Base-by-base conservation (phyloP, 1,140 invertebrate genomes). In the Coboldia fuscipes region DNA sequence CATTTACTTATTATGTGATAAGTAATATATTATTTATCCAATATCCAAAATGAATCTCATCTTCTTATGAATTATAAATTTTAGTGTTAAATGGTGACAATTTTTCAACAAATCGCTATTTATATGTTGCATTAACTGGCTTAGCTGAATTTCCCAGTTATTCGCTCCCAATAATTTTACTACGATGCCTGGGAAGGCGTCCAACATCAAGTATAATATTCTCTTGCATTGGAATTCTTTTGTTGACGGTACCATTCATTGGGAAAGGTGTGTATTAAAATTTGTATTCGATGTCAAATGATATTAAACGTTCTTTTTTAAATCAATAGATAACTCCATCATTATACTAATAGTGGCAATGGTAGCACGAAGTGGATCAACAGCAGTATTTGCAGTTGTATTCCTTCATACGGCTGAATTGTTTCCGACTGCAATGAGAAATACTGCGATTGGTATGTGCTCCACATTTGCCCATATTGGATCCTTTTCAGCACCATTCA, bases 401-500 rank as follows among this genome's bases (percentile, higher is more conserved):
- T 71, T 70, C 18, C 50, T 75, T 2, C 70, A 70, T 40, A 65
- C 60, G 0, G 62, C 63, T 1, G 65, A 66, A 41, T 43, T 70
- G 3, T 70, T 67, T 43, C 72, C 72, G 9, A 75, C 72, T 12
- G 57, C 57, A 38, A 48, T 54, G 16, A 54, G 72, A 24, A 73
- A 72, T 42, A 61, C 66, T 2, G 70, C 65, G 0, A 42, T 75
- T 16, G 72, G 72, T 3, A 62, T 60, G 2, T 61, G 65, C 29
- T 67, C 68, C 1, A 63, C 66, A 6, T 56, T 62, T 43, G 67
- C 68, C 2, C 60, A 72, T 39, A 44, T 72, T 8, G 71, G 70
- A 14, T 65, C 65, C 3, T 64, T 73, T 24, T 47, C 61, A 18
- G 66, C 71, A 2, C 72, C 72, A 2, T 70, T 63, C 42, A 49